phyloP scores from a whole-genome alignment of 2,113 vertebrate genomes.

The Corydoras sp. region DNA sequence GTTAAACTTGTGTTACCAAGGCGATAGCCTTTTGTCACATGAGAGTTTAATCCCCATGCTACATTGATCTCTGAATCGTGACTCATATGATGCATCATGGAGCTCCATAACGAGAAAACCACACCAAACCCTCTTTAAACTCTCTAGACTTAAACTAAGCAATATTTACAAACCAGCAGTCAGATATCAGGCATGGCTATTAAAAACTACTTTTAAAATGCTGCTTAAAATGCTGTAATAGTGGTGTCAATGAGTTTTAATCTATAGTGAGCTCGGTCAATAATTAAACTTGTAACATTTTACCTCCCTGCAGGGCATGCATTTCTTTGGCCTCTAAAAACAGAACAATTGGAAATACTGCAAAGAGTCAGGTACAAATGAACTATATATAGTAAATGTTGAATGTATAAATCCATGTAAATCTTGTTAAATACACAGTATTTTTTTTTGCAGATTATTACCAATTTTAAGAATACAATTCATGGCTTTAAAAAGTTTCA shows the following conservation, averaged over 20 bases:
- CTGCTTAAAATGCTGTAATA: background rate
- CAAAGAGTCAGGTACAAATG: constrained; percentile 83
- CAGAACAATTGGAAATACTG: constrained; percentile 89
- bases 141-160: too few species aligned
- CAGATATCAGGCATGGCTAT: too few species aligned
- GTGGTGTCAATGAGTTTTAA: background rate
- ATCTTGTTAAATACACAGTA: background rate
- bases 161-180: too few species aligned
- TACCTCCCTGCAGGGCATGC: constrained; percentile 72
- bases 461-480: constrained; percentile 89
- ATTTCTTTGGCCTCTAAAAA: constrained; percentile 90
- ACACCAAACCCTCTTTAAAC: background rate
- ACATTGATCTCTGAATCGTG: background rate
- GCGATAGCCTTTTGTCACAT: background rate
- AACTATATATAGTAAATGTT: background rate
- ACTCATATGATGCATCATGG: background rate
- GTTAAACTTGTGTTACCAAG: background rate
- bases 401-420: too few species aligned
- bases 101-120: background rate
- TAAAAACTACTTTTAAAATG: too few species aligned
- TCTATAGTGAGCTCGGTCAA: too few species aligned
- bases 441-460: constrained; percentile 72
- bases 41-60: background rate
- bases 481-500: constrained; percentile 94
- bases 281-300: constrained; percentile 2